Evolutionary conservation across 1,140 invertebrate species (phyloP).

Genomic region (Pseudomyrmex sp.): DNA sequence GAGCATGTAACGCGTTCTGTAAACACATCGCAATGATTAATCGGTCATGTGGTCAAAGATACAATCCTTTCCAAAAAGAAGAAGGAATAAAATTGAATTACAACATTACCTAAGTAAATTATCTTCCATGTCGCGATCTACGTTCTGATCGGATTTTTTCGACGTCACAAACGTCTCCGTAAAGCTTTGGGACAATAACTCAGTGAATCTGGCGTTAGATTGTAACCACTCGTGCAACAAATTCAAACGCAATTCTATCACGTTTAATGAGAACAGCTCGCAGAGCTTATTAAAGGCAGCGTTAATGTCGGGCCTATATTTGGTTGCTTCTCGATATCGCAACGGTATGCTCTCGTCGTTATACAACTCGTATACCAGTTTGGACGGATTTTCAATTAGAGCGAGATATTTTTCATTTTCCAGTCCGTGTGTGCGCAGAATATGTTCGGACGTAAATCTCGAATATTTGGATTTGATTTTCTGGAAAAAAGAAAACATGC

Average conservation of each 20-base stretch:
- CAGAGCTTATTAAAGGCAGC: slow-evolving; percentile 76
- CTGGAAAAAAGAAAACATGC: slow-evolving; percentile 31
- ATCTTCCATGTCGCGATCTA: slow-evolving; percentile 66
- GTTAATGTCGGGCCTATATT: slow-evolving; percentile 81
- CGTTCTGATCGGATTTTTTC: slow-evolving; percentile 50
- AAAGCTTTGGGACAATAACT: slow-evolving; percentile 69
- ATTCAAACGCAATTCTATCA: slow-evolving; percentile 75
- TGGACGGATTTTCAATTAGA: slow-evolving; percentile 75
- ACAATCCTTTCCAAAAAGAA: not conserved
- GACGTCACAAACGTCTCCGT: slow-evolving; percentile 71
- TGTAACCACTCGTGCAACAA: slow-evolving; percentile 82
- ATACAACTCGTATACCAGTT: slow-evolving; percentile 81
- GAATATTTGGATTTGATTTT: slow-evolving; percentile 82
- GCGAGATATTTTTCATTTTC: slow-evolving; percentile 78
- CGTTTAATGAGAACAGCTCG: slow-evolving; percentile 77
- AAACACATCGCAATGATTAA: slow-evolving; percentile 48
- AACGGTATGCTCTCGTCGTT: slow-evolving; percentile 81
- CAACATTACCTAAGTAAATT: slow-evolving; percentile 77
- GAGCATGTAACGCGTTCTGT: slow-evolving; percentile 82
- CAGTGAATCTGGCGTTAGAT: slow-evolving; percentile 69
- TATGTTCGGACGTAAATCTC: slow-evolving; percentile 79
- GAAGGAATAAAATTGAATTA: slow-evolving; percentile 6
- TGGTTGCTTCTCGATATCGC: slow-evolving; percentile 70
- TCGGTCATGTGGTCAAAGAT: not conserved
- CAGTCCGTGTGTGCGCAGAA: slow-evolving; percentile 80